Percentiles rank a stretch among this genome's conserved stretches.
These are phyloP conservation scores for Xiphias gladius DNA, from an alignment of 2,113 vertebrate species.

Conservation along the genomic window DNA sequence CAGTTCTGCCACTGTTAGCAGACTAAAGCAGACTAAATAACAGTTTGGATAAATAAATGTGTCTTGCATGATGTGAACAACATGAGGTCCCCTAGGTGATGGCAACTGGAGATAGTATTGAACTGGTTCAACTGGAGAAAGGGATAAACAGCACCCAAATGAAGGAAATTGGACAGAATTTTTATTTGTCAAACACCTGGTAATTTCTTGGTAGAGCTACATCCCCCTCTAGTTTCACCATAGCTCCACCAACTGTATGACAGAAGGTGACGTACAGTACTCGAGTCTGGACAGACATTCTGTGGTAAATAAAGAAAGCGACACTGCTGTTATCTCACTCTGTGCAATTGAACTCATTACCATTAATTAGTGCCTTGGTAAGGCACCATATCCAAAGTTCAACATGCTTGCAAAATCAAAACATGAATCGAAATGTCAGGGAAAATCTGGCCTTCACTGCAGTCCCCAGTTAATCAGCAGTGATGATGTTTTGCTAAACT, in stretches of 20 bases:
- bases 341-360: slow-evolving; percentile 56
- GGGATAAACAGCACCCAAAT: slow-evolving; percentile 29
- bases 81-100: slow-evolving; percentile 2
- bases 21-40: slow-evolving; percentile 40
- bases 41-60: slow-evolving; percentile 37
- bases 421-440: slow-evolving; percentile 60
- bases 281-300: background rate
- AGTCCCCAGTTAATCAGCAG: slow-evolving; percentile 64
- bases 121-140: slow-evolving; percentile 1
- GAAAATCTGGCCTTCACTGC: slow-evolving; percentile 53
- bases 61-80: slow-evolving; percentile 25
- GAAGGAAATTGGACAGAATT: slow-evolving; percentile 19
- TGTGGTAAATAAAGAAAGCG: slow-evolving; percentile 28
- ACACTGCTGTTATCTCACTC: slow-evolving; percentile 40
- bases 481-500: slow-evolving; percentile 72
- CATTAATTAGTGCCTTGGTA: slow-evolving; percentile 51
- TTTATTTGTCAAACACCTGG: slow-evolving; percentile 5
- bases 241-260: background rate
- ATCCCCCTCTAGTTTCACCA: background rate
- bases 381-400: slow-evolving; percentile 45
- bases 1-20: background rate
- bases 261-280: slow-evolving; percentile 5
- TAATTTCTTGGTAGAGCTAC: background rate
- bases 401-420: slow-evolving; percentile 65
- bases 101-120: slow-evolving; percentile 4